These are phyloP conservation scores for Neolamprologus sp. DNA, from an alignment of 2,113 vertebrate genomes.

Conservation along the genomic window DNA sequence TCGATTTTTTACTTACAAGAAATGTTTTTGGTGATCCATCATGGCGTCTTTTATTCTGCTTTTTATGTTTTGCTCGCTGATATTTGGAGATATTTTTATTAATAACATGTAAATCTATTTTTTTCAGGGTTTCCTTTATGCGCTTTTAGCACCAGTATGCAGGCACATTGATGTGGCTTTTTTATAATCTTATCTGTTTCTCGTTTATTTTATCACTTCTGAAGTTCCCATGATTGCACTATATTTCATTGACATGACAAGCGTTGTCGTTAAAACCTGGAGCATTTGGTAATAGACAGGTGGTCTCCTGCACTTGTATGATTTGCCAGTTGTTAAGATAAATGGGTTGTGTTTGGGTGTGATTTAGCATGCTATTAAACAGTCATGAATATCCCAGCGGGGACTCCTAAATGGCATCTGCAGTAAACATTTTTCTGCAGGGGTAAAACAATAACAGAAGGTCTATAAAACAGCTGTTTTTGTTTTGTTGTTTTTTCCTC, in stretches of 20 bases:
- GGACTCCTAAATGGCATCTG: conserved; percentile 23
- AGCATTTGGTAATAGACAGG: not conserved
- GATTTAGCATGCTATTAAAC: conserved; percentile 32
- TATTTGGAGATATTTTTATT: not conserved
- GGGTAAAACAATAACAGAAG: conserved; percentile 5
- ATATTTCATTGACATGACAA: not conserved
- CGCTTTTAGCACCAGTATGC: not conserved
- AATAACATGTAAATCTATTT: not conserved
- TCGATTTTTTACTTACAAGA: not conserved
- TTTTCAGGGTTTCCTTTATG: not conserved
- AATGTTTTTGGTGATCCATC: not conserved
- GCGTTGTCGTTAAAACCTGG: not conserved
- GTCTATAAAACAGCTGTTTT: not conserved
- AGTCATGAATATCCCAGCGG: not conserved
- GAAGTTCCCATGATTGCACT: not conserved
- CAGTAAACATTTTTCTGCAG: conserved; percentile 2
- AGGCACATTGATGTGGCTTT: not conserved
- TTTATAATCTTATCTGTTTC: not conserved
- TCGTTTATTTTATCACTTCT: not conserved
- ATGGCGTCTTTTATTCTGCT: not conserved
- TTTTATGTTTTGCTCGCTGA: not conserved
- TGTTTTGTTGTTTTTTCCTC: not conserved
- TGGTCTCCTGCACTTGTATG: not conserved
- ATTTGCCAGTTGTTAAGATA: not conserved
- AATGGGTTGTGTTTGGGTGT: not conserved